These are phyloP conservation scores for Enteromius paludinosus DNA, from an alignment of 2,797 vertebrate species.

Conservation along the genomic window DNA sequence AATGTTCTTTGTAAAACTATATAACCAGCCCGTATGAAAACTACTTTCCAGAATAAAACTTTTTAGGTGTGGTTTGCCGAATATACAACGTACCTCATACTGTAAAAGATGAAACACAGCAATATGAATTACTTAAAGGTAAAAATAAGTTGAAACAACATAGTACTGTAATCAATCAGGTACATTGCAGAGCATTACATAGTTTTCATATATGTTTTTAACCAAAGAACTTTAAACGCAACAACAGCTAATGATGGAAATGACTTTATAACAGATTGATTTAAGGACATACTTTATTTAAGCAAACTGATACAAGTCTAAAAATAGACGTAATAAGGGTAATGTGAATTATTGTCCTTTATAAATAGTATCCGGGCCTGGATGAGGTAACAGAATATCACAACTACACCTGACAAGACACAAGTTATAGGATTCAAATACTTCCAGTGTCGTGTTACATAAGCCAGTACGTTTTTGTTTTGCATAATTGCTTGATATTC, in stretches of 20 bases:
- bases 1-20: constrained; percentile 13
- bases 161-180: neutral
- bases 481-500: constrained; percentile 30
- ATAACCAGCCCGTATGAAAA: neutral
- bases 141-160: constrained; percentile 3
- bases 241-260: neutral
- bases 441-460: constrained; percentile 2
- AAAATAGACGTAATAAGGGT: neutral
- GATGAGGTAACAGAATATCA: constrained; percentile 17
- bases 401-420: constrained; percentile 20
- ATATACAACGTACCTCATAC: neutral
- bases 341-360: constrained; percentile 6
- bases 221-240: neutral
- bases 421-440: constrained; percentile 13
- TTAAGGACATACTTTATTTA: neutral
- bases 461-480: constrained; percentile 15
- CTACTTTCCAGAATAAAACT: neutral
- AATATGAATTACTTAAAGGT: neutral
- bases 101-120: neutral
- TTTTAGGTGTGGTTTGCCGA: neutral
- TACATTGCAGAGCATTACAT: neutral
- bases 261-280: neutral
- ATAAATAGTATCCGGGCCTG: constrained; percentile 12
- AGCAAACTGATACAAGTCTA: constrained; percentile 13
- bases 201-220: neutral